phyloP scores from a whole-genome alignment of 2,797 vertebrate genomes.

The Uromys caudimaculatus region DNA sequence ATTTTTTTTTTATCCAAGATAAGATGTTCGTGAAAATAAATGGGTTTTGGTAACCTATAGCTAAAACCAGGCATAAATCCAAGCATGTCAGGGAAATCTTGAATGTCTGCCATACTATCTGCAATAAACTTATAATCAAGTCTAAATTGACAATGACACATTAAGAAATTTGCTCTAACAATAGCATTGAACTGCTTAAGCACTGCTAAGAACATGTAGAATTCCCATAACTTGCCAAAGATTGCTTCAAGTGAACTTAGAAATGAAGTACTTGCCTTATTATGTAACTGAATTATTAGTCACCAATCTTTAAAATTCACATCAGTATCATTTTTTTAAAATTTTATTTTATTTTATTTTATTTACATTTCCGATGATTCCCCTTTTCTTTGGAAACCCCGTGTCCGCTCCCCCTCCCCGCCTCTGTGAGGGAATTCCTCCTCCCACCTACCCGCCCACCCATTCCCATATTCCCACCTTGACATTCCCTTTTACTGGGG shows the following conservation, averaged over 20 bases:
- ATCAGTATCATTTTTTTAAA: too few species aligned
- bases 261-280: background rate
- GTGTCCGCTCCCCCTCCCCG: too few species aligned
- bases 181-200: background rate
- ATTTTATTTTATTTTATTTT: too few species aligned
- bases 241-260: background rate
- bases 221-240: background rate
- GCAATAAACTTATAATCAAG: background rate
- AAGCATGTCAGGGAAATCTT: background rate
- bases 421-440: too few species aligned
- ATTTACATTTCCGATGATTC: too few species aligned
- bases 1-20: slow-evolving; percentile 27
- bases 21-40: slow-evolving; percentile 11
- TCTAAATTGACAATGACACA: background rate
- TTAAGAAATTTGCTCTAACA: background rate
- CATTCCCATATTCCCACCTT: too few species aligned
- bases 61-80: background rate
- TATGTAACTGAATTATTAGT: background rate
- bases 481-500: too few species aligned
- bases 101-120: background rate
- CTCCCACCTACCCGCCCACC: too few species aligned
- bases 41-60: background rate
- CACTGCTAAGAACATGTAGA: background rate
- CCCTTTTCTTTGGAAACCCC: too few species aligned
- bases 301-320: background rate